A percentile compares a stretch with the other conserved stretches of the same genome.
These are phyloP conservation scores for Pelecanoides urinatrix DNA, from an alignment of 2,113 vertebrate genomes.

Conservation along the genomic window DNA sequence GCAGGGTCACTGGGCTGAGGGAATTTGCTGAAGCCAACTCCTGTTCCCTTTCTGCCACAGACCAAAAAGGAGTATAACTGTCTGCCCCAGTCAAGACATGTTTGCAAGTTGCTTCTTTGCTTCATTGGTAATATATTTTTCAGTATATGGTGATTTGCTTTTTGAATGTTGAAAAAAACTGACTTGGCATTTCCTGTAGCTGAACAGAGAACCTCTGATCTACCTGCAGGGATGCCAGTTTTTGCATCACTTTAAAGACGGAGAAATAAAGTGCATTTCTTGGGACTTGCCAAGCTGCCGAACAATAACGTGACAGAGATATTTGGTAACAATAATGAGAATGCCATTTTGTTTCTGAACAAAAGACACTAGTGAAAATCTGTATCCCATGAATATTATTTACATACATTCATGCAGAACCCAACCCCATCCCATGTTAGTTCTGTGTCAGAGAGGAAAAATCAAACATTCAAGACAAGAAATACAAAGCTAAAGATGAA, in stretches of 20 bases:
- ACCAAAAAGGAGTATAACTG: neutral
- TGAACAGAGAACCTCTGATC: neutral
- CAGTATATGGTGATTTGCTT: neutral
- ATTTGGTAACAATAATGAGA: neutral
- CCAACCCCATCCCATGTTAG: neutral
- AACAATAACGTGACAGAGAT: neutral
- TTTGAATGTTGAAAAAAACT: neutral
- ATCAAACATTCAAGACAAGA: neutral
- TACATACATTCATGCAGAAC: neutral
- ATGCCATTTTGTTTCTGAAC: neutral
- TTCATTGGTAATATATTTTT: rapidly evolving
- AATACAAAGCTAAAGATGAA: neutral
- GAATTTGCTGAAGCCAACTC: neutral
- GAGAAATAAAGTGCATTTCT: neutral
- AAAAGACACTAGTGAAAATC: neutral
- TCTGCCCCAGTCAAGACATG: neutral
- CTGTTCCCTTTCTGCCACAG: neutral
- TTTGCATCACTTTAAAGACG: neutral
- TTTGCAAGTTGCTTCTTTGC: neutral
- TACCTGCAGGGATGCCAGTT: neutral
- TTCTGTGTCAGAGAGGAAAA: neutral
- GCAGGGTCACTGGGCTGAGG: neutral
- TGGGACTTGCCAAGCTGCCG: neutral
- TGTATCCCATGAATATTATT: neutral
- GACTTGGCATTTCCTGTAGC: neutral